Conservation (phyloP, 2,797 vertebrate species). For the Chelon auratus region DNA sequence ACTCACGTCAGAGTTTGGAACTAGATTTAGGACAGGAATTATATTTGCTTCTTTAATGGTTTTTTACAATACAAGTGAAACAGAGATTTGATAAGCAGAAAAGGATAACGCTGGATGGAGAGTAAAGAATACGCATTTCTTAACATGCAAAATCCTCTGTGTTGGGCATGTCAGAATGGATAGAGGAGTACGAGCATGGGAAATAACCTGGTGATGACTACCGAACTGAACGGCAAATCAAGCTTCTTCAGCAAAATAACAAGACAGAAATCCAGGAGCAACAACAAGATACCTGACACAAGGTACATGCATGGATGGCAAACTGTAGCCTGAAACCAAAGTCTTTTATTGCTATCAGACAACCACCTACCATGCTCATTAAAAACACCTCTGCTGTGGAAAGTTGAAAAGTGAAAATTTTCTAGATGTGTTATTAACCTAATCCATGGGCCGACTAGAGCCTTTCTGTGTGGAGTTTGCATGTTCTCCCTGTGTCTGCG, state of each 20-base stretch:
- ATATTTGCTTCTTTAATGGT: not conserved
- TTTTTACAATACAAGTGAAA: not conserved
- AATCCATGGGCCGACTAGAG: too few relatives aligned
- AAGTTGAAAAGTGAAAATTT: too few relatives aligned
- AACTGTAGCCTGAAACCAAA: not conserved
- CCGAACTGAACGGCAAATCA: slow-evolving; percentile 11
- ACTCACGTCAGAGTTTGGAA: slow-evolving; percentile 22
- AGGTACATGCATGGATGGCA: slow-evolving; percentile 42
- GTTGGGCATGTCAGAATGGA: not conserved
- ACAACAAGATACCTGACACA: slow-evolving; percentile 22
- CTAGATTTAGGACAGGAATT: not conserved
- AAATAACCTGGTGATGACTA: slow-evolving; percentile 1
- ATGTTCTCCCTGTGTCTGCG: too few relatives aligned
- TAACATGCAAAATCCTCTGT: not conserved
- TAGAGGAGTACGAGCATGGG: slow-evolving; percentile 12
- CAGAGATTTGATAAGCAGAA: not conserved
- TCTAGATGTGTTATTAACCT: too few relatives aligned
- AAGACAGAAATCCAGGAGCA: slow-evolving; percentile 23
- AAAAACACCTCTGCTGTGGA: not conserved
- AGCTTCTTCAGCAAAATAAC: slow-evolving; percentile 16
- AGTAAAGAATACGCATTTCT: slow-evolving; percentile 26
- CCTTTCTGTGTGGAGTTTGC: too few relatives aligned
- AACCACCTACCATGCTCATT: not conserved
- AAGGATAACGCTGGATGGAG: slow-evolving; percentile 19
- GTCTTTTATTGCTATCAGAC: not conserved